Evolutionary conservation across 2,797 vertebrate genomes (phyloP).

Genomic region (Oryzias sinensis): DNA sequence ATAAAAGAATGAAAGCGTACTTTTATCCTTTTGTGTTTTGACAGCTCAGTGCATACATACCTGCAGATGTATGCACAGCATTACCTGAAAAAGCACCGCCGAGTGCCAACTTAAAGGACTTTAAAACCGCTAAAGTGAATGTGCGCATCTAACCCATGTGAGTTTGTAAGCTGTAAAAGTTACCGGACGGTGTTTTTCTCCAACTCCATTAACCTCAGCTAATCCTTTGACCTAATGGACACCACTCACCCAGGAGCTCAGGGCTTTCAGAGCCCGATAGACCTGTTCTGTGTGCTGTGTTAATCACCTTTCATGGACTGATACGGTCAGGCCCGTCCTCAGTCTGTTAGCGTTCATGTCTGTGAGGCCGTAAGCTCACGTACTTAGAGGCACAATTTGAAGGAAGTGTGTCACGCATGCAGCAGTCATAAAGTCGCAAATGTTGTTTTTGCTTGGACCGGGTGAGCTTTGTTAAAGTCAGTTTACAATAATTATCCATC

Average conservation of each 20-base stretch:
- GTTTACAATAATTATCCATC: too few species aligned
- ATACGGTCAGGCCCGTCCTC: slow-evolving; percentile 8
- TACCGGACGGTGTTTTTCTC: slow-evolving; percentile 13
- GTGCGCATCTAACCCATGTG: not conserved
- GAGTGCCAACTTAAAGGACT: slow-evolving; percentile 1
- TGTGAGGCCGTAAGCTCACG: not conserved
- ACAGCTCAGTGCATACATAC: too few species aligned
- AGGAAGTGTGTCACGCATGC: not conserved
- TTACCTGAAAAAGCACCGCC: not conserved
- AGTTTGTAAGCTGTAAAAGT: slow-evolving; percentile 38
- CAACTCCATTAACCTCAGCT: slow-evolving; percentile 62
- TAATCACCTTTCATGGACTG: slow-evolving; percentile 64
- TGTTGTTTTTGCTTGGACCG: too few species aligned
- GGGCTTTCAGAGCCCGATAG: slow-evolving; percentile 55
- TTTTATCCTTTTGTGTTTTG: too few species aligned
- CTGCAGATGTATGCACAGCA: too few species aligned
- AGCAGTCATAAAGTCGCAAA: too few species aligned
- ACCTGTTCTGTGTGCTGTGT: slow-evolving; percentile 49
- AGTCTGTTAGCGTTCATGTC: not conserved
- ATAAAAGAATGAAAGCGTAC: too few species aligned
- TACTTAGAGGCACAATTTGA: not conserved
- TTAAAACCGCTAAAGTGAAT: not conserved
- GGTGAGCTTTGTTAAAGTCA: too few species aligned
- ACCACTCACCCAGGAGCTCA: slow-evolving; percentile 47
- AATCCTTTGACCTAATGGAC: slow-evolving; percentile 69